Evolutionary conservation across 1,140 invertebrate genomes (phyloP), one percentile per base, ranked within the genome.

Genomic region (Wiebesia pumilae): DNA sequence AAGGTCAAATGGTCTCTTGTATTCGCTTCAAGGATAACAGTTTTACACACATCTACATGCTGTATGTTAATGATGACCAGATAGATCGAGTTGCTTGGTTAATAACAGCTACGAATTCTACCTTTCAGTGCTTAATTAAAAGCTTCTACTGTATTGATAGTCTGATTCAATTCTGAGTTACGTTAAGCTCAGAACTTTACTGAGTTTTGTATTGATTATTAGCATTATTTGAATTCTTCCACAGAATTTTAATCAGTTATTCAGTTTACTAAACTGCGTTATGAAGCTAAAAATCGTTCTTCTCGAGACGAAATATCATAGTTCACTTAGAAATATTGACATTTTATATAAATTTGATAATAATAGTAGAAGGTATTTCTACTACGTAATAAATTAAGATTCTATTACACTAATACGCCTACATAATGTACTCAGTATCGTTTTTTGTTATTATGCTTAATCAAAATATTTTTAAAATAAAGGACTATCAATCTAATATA

Each of bases 101-200:
- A 3, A 0, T 6, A 67, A 43, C 24, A 3, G 54, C 19, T 35
- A n/a, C n/a, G 9, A 79, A 30, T 27, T 38, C 6, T 43, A n/a
- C 12, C 62, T 81, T 67, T 43, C 27, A 81, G 24, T 0, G n/a
- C 24, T 43, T 67, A 81, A 47, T 21, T 38, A 0, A 62, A 43
- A 81, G 58, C 58, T 19, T 47, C 62, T 69, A 69, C 62, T 51
- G 24, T 47, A 81, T 69, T 27, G 58, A 27, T 2, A 62, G 14
- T 62, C 40, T 47, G n/a, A 81, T 69, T 81, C 80, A 81, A 81
- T 81, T 65, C 14, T 10, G 3, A n/a, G 30, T 16, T 77, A 30
- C 38, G 33, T 40, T 65, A 19, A 40, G 19, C 19, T 47, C 14
- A 14, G 30, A 21, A n/a, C 47, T 81, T 81, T 14, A 40, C 35